Conservation (phyloP, 2,113 vertebrate species). For the Eonycteris spelaea region DNA sequence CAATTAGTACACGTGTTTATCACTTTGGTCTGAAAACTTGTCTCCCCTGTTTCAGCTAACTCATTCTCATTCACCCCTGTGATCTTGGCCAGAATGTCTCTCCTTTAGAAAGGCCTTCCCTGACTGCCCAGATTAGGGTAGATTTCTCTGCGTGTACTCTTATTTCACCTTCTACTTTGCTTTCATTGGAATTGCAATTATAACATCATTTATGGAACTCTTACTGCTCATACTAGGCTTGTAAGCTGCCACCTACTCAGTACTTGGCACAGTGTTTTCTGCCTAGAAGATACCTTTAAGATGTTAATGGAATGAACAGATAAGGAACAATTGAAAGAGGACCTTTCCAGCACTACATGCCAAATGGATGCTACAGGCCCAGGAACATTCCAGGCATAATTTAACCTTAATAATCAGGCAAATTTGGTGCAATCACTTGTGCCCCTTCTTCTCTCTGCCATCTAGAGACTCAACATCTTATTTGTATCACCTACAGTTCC, state of each 20-base stretch:
- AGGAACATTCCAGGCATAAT: neutral
- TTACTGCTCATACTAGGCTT: neutral
- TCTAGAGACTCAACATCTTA: neutral
- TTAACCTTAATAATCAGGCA: neutral
- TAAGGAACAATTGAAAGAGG: neutral
- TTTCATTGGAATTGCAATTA: neutral
- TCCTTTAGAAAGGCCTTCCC: neutral
- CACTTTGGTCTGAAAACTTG: neutral
- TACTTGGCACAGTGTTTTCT: neutral
- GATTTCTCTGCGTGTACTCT: neutral
- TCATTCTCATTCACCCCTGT: neutral
- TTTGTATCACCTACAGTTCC: neutral
- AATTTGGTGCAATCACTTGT: neutral
- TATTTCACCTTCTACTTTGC: neutral
- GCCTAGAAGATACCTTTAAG: neutral
- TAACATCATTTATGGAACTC: neutral
- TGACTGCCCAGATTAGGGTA: no score
- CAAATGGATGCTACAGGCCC: neutral
- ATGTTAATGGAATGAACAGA: neutral
- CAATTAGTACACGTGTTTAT: rapidly evolving
- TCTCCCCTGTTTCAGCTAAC: neutral
- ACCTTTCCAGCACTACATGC: neutral
- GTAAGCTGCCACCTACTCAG: neutral
- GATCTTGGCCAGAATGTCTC: neutral
- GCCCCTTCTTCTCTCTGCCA: neutral